These are phyloP conservation scores for Manduca sexta DNA, from an alignment of 1,140 invertebrate species.

Conservation along the genomic window DNA sequence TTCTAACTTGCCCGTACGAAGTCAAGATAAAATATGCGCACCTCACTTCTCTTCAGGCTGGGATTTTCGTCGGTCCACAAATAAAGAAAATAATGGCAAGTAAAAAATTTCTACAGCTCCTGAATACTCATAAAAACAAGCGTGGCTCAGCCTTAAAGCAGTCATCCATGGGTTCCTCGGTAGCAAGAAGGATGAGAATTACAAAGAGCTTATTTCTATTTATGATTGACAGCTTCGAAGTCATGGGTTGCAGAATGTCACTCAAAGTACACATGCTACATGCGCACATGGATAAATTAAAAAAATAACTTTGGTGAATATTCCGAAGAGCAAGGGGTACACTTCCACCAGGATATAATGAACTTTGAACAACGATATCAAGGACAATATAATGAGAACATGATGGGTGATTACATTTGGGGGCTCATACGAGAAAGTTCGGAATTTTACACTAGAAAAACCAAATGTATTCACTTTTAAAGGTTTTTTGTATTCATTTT, in stretches of 20 bases:
- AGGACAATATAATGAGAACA: constrained; percentile 36
- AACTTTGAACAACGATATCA: constrained; percentile 28
- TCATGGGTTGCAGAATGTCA: constrained; percentile 54
- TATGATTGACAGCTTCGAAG: constrained; percentile 14
- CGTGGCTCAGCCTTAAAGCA: too few relatives aligned
- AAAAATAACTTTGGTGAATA: constrained; percentile 42
- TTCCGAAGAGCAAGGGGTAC: constrained; percentile 32
- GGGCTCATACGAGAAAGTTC: constrained; percentile 25
- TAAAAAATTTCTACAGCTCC: too few relatives aligned
- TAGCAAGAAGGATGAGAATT: constrained; percentile 9
- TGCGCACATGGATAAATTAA: constrained; percentile 48
- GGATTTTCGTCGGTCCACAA: too few relatives aligned
- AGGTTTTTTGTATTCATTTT: neutral
- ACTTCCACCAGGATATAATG: constrained; percentile 53
- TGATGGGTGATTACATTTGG: constrained; percentile 23
- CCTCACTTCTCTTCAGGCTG: constrained; percentile 9
- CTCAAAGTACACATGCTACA: constrained; percentile 50
- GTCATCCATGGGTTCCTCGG: constrained; percentile 2
- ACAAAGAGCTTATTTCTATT: constrained; percentile 4
- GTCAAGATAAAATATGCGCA: constrained; percentile 24
- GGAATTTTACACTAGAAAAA: constrained; percentile 1
- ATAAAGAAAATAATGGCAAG: too few relatives aligned
- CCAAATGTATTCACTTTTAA: constrained; percentile 19
- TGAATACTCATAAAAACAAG: too few relatives aligned
- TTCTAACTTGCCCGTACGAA: constrained; percentile 16